Base-by-base conservation (phyloP, 2,888 invertebrate genomes). In the Acanthosepion pharaonis region DNA sequence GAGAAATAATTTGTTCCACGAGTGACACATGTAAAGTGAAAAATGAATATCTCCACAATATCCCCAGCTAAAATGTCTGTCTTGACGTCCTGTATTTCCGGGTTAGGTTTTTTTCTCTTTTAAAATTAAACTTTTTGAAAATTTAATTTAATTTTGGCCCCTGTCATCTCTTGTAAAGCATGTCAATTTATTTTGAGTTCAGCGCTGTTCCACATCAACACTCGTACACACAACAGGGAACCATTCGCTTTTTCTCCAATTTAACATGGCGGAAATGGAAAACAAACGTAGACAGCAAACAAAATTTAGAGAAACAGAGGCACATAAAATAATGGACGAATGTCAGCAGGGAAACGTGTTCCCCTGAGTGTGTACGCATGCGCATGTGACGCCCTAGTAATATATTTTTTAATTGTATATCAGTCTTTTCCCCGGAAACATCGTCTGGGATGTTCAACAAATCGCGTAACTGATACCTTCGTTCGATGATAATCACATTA, bases 251-350 rank as follows among this genome's bases (percentile, higher is more conserved):
- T 78, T n/a, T 64, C 64, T 78, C 78, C 78, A 78, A n/a, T 78
- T 78, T 9, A 78, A 78, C n/a, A 78, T 11, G 78, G 78, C 78
- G 78, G 78, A 78, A 78, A 78, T 78, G n/a, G 4, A 78, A 78
- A 78, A n/a, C 78, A 78, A 78, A 78, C 78, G n/a, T n/a, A 78
- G 78, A 78, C 78, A n/a, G 78, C 78, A 78, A 78, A 78, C 78
- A 78, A n/a, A 78, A 78, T 78, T 78, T 33, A 28, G 18, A 78
- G n/a, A 33, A 78, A 78, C 78, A n/a, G 78, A n/a, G 78, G n/a
- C 78, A 33, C n/a, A 78, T 78, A 33, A 78, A 78, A 78, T 78
- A 78, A 78, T n/a, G n/a, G n/a, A 78, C 78, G 78, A n/a, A 78
- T 33, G 78, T n/a, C 78, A 78, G 78, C 28, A 78, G 28, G 28